These are phyloP conservation scores for Chrysocyon brachyurus DNA, from an alignment of 2,797 vertebrate species.

Conservation along the genomic window DNA sequence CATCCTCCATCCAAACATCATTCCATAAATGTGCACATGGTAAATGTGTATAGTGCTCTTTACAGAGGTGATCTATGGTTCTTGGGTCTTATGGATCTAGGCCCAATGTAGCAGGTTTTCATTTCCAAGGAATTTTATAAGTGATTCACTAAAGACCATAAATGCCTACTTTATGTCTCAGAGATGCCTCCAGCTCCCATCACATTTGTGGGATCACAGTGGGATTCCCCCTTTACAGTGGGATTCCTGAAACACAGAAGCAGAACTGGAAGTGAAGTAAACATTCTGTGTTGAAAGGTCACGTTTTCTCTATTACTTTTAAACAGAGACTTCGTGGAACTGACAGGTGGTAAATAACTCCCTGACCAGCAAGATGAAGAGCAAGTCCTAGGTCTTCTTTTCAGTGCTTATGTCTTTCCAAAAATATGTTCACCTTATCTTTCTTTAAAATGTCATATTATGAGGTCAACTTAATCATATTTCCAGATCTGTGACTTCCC, in stretches of 20 bases:
- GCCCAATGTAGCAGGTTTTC: background rate
- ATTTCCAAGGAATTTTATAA: constrained; percentile 50
- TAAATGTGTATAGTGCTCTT: background rate
- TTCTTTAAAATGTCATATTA: constrained; percentile 29
- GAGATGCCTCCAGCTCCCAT: background rate
- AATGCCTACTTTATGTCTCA: constrained; percentile 31
- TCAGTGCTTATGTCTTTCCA: background rate
- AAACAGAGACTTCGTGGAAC: constrained; percentile 11
- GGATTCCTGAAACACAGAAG: background rate
- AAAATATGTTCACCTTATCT: constrained; percentile 11
- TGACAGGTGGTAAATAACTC: background rate
- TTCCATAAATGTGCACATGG: background rate
- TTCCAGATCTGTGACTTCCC: constrained; percentile 19
- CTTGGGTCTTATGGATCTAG: background rate
- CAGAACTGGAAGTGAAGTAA: background rate
- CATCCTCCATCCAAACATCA: background rate
- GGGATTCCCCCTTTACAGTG: background rate
- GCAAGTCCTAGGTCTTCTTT: background rate
- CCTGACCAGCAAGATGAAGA: background rate
- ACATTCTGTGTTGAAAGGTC: background rate
- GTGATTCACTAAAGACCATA: constrained; percentile 51
- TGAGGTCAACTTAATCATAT: background rate
- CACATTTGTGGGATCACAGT: background rate
- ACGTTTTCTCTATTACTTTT: constrained; percentile 35
- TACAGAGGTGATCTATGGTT: background rate